phyloP scores from a whole-genome alignment of 2,888 invertebrate species.

The Esperia sulphurella region DNA sequence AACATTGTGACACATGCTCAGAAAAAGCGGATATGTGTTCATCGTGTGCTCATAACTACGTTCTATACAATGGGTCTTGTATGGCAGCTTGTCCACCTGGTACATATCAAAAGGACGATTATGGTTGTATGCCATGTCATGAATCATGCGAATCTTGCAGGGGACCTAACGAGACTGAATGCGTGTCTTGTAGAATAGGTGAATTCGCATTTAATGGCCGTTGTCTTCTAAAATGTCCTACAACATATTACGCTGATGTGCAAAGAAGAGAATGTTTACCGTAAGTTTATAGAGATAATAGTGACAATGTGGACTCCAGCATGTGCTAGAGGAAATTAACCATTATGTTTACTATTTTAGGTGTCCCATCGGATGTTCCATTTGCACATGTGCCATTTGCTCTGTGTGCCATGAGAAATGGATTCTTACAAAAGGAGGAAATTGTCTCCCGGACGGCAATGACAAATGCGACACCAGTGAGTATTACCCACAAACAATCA shows the following conservation, averaged over 20 bases:
- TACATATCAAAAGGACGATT: conserved; percentile 92
- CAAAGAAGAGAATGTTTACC: conserved; percentile 88
- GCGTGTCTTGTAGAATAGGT: conserved; percentile 88
- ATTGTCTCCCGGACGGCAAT: conserved; percentile 86
- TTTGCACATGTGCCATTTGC: conserved; percentile 86
- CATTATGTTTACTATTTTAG: conserved; percentile 44
- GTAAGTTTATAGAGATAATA: conserved; percentile 56
- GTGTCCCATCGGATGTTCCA: conserved; percentile 88
- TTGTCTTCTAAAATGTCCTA: conserved; percentile 86
- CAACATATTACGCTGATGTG: conserved; percentile 86
- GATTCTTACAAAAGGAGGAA: conserved; percentile 85
- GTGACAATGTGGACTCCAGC: not conserved
- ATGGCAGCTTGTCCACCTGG: conserved; percentile 90
- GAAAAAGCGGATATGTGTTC: conserved; percentile 91
- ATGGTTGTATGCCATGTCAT: conserved; percentile 89
- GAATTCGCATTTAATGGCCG: conserved; percentile 85
- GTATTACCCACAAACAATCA: conserved; percentile 41
- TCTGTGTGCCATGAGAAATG: conserved; percentile 86
- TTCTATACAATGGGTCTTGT: conserved; percentile 90
- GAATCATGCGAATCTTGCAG: conserved; percentile 89
- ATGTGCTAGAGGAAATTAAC: not conserved
- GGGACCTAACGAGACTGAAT: conserved; percentile 87
- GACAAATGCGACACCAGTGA: conserved; percentile 87
- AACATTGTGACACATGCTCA: conserved; percentile 92
- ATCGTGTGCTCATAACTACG: conserved; percentile 92